Percentiles rank a stretch among this genome's conserved stretches.
Conservation (phyloP, 2,888 invertebrate genomes). For the Mechanitis mazaeus region DNA sequence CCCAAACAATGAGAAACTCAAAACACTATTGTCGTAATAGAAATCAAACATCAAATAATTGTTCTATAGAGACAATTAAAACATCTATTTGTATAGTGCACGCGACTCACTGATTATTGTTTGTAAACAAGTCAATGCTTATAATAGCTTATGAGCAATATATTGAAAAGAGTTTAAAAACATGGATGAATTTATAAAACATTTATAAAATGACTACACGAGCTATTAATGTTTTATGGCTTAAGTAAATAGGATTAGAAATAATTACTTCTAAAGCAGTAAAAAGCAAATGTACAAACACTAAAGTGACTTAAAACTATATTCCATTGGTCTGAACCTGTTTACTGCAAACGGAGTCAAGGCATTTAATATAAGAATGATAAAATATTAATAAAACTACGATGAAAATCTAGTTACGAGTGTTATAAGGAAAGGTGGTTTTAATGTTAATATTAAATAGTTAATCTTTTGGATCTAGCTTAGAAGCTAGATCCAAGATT, state of each 20-base stretch:
- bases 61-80: constrained; percentile 16
- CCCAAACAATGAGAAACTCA: constrained; percentile 45
- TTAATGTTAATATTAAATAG: no score
- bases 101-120: constrained; percentile 11
- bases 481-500: no score
- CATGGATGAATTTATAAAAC: not conserved
- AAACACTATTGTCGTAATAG: constrained; percentile 26
- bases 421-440: no score
- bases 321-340: constrained; percentile 12
- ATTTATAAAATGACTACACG: not conserved
- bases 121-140: constrained; percentile 15
- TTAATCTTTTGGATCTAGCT: no score
- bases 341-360: constrained; percentile 23
- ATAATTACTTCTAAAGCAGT: not conserved
- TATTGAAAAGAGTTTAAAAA: not conserved
- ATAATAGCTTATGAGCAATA: not conserved
- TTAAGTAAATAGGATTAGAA: not conserved
- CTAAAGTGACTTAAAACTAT: no score
- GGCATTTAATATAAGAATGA: constrained; percentile 22
- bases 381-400: constrained; percentile 15
- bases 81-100: constrained; percentile 16
- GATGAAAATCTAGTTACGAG: not conserved
- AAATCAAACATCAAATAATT: constrained; percentile 20
- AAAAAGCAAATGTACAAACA: no score
- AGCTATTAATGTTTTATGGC: no score